Evolutionary conservation across 1,140 invertebrate species (phyloP), one percentile per base, ranked within the genome.

Genomic region (Drosophila albomicans): DNA sequence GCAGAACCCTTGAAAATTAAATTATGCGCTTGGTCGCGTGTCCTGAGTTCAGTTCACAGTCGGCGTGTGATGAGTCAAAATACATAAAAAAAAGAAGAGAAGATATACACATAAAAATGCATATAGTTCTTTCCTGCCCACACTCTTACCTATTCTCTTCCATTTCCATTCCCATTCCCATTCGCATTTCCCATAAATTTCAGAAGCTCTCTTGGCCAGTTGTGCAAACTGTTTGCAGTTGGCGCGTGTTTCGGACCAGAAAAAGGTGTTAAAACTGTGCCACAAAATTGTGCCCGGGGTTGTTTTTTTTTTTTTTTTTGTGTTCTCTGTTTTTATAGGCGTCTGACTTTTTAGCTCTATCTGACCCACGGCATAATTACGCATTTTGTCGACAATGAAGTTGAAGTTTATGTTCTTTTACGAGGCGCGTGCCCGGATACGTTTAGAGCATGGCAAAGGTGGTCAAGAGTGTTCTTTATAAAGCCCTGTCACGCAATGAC

Each of bases 231-330:
- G 73, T 75, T 75, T 75, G 73, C 59, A 77, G 80, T 87, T 68
- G 77, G 71, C 82, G 82, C 72, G 72, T 74, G 84, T 73, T 49
- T 69, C 74, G 85, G 43, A 30, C 67, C 69, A 59, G 54, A 88
- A 88, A 88, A 89, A 87, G 82, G 82, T 87, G 82, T 89, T 87
- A 87, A 87, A 87, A 89, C 75, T 87, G 82, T 89, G 82, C 82
- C 82, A 75, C 82, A 89, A 80, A 89, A 87, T 78, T 78, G 82
- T 20, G 64, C 86, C 58, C 57, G 82, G 82, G 82, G 85, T 80
- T 71, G 85, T 62, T 89, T 86, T 84, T 52, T 51, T 58, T 75
- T 15, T 20, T 58, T 64, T 54, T 57, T 61, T 25, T 25, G 3
- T 25, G 20, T 25, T 25, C 20, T 25, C 20, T 25, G 20, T 25